These are phyloP conservation scores for Drosophila ezoana DNA, from an alignment of 2,888 invertebrate species.

Conservation along the genomic window DNA sequence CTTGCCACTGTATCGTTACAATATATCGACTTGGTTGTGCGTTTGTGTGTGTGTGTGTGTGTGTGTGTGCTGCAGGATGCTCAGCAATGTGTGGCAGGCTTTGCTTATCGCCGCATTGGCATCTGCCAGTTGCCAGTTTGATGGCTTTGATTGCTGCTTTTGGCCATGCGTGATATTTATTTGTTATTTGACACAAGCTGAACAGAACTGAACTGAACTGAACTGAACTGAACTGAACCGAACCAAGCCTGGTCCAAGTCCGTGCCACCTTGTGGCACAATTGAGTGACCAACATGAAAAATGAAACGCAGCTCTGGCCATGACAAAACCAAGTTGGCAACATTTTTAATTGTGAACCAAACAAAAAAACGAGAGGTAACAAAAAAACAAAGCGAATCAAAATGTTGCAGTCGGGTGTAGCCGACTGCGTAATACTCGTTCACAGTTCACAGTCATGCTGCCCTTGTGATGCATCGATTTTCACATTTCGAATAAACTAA, in stretches of 20 bases:
- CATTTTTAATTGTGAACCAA: constrained; percentile 70
- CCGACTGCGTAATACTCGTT: background rate
- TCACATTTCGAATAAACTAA: too few species aligned
- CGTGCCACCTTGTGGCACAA: constrained; percentile 75
- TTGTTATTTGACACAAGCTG: constrained; percentile 81
- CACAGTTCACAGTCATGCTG: too few species aligned
- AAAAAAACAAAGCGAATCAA: background rate
- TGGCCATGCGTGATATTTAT: constrained; percentile 81
- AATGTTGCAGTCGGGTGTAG: background rate
- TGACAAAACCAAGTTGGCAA: constrained; percentile 44
- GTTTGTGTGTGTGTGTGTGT: background rate
- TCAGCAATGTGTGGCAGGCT: constrained; percentile 46
- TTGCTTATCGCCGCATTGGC: constrained; percentile 64
- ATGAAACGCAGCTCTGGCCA: constrained; percentile 59
- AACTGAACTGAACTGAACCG: constrained; percentile 3
- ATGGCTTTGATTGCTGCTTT: constrained; percentile 77
- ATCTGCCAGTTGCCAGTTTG: constrained; percentile 61
- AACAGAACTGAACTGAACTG: constrained; percentile 31
- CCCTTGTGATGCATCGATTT: too few species aligned
- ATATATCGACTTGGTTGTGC: constrained; percentile 41
- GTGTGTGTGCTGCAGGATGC: constrained; percentile 29
- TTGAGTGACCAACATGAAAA: constrained; percentile 81
- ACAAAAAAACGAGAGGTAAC: constrained; percentile 9
- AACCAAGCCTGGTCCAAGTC: background rate
- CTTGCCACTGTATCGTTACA: constrained; percentile 68